Conservation (phyloP, 2,113 vertebrate species). For the Caloenas nicobarica region DNA sequence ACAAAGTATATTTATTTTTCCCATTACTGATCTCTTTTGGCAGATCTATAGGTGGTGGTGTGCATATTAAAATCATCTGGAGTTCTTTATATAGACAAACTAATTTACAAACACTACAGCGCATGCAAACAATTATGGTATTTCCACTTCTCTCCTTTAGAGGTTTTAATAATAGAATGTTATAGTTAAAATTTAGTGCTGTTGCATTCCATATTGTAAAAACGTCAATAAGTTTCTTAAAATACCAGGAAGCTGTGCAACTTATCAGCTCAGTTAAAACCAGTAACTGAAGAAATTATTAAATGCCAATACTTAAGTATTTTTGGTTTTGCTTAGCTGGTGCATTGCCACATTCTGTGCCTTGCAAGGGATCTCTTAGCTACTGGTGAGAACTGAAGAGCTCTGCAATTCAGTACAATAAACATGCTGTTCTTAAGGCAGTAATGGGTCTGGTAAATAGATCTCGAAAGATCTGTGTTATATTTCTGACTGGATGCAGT, state of each 20-base stretch:
- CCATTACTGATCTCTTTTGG: not conserved
- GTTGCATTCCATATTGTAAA: not conserved
- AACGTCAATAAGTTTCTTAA: not conserved
- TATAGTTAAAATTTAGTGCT: not conserved
- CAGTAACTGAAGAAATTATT: not conserved
- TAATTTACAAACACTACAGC: not conserved
- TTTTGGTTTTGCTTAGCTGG: not conserved
- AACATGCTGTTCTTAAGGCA: not conserved
- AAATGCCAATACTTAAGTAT: not conserved
- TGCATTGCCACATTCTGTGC: not conserved
- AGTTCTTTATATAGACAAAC: not conserved
- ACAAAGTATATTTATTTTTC: constrained; percentile 1
- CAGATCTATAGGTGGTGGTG: not conserved
- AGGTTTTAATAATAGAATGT: not conserved
- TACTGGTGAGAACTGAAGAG: not conserved
- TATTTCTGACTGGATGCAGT: not conserved
- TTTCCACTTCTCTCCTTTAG: not conserved
- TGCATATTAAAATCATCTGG: not conserved
- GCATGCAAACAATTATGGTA: not conserved
- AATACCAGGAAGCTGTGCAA: not conserved
- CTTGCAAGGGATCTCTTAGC: not conserved
- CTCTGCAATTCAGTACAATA: not conserved
- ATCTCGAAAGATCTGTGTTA: not conserved
- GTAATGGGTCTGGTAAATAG: not conserved
- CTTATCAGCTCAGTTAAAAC: not conserved